Base-by-base conservation (phyloP, 1,140 invertebrate genomes). In the Bombus ignitus region DNA sequence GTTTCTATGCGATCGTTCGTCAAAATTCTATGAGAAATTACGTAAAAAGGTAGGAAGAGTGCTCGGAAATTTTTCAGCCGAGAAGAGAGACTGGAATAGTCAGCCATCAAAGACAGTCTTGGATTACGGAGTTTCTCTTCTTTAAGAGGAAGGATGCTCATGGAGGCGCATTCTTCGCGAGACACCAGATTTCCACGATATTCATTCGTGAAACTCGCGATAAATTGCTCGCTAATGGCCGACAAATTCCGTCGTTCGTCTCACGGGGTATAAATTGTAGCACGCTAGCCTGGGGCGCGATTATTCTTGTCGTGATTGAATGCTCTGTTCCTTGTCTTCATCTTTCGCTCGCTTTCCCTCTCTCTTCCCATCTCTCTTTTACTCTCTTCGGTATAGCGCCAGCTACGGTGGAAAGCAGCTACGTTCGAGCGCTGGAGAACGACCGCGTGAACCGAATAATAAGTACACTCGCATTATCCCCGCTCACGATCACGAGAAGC, bases 251-350 rank as follows among this genome's bases (percentile, higher is more conserved):
- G 32, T 32, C 62, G 42, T 47, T 66, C 81, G 72, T 83, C 68
- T 66, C 62, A 9, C 81, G 22, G 35, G 15, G 72, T 75, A 76
- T 83, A 66, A 83, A 83, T 83, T 57, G 62, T 77, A 66, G 75
- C 37, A 35, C 73, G 73, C 59, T 35, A 53, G 35, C 73, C 15
- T 18, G 3, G 18, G 10, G 25, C 59, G 28, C 73, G 73, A 76
- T 76, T 76, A 83, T 83, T 83, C 44, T 77, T 32, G 44, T n/a
- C 81, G 73, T 68, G 81, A 83, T 83, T 77, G 73, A 83, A 77
- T 77, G 81, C 44, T 66, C 35, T 28, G 22, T n/a, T 22, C 37
- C 57, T 42, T 35, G n/a, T 82, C 57, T 39, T 66, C 59, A 18
- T 82, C 59, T 82, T 57, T 71, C 35, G 25, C 28, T 62, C n/a